A percentile compares a stretch with the other conserved stretches of the same genome.
phyloP scores from a whole-genome alignment of 2,888 invertebrate genomes.

The Xylota segnis region DNA sequence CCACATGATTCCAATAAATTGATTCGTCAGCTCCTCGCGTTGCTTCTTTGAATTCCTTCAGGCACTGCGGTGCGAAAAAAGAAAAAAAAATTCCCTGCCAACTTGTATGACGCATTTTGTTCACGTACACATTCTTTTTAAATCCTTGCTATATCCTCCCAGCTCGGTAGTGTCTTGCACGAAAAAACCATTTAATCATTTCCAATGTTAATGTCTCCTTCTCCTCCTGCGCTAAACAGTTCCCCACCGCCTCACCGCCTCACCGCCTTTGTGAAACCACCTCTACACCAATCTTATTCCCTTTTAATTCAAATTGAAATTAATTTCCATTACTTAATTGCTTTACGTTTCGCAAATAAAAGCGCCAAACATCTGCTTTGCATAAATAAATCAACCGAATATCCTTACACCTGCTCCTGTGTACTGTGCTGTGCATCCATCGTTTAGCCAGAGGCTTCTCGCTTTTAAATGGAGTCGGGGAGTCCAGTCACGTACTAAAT shows the following conservation, averaged over 20 bases:
- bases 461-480: not conserved
- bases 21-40: conserved; percentile 7
- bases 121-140: conserved; percentile 49
- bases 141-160: conserved; percentile 56
- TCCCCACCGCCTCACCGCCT: not conserved
- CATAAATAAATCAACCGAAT: conserved; percentile 68
- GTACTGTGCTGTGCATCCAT: not conserved
- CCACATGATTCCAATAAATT: conserved; percentile 5
- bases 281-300: conserved; percentile 22
- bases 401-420: conserved; percentile 38
- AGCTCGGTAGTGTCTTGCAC: conserved; percentile 41
- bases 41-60: conserved; percentile 24
- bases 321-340: conserved; percentile 71
- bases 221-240: conserved; percentile 6
- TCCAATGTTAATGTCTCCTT: conserved; percentile 49
- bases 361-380: conserved; percentile 66
- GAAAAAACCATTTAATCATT: conserved; percentile 56
- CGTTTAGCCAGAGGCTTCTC: not conserved
- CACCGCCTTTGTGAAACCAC: not conserved
- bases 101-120: conserved; percentile 33
- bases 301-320: conserved; percentile 69
- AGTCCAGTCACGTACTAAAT: conserved; percentile 54
- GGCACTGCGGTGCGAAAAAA: conserved; percentile 18
- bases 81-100: not conserved
- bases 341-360: conserved; percentile 63